Evolutionary conservation across 2,888 invertebrate genomes (phyloP).

Genomic region (Scelioninae gen. 2): DNA sequence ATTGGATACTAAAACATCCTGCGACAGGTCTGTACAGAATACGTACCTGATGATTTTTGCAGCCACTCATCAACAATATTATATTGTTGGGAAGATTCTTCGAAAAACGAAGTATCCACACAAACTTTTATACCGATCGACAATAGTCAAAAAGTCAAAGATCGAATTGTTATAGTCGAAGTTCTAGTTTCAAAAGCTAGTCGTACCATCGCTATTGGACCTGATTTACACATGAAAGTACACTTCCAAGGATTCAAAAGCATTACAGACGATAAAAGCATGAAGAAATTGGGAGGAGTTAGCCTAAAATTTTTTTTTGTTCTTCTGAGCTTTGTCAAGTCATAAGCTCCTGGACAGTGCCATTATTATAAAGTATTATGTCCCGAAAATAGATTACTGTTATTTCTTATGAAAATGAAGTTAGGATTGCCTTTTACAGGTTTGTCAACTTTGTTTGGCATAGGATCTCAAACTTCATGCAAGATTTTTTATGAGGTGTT

Average conservation of each 20-base stretch:
- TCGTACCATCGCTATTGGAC: constrained; percentile 17
- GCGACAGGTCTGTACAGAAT: constrained; percentile 15
- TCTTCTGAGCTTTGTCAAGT: constrained; percentile 45
- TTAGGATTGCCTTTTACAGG: constrained; percentile 46
- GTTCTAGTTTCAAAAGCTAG: constrained; percentile 11
- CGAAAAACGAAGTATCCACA: constrained; percentile 20
- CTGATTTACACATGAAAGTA: constrained; percentile 24
- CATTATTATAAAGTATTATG: constrained; percentile 33
- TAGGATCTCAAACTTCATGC: constrained; percentile 50
- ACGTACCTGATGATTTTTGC: constrained; percentile 1
- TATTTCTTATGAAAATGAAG: constrained; percentile 43
- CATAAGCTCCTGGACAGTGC: constrained; percentile 24
- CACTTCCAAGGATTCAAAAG: constrained; percentile 56
- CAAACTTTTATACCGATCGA: constrained; percentile 27
- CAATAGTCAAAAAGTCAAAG: constrained; percentile 18
- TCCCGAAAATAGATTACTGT: constrained; percentile 34
- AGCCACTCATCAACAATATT: constrained; percentile 15
- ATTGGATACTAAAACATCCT: not conserved
- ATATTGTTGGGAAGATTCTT: constrained; percentile 23
- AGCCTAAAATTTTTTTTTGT: constrained; percentile 53
- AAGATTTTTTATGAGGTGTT: constrained; percentile 52
- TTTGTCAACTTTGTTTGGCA: constrained; percentile 39
- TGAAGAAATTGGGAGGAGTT: constrained; percentile 58
- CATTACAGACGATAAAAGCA: constrained; percentile 50
- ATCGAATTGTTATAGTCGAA: constrained; percentile 5